phyloP scores from a whole-genome alignment of 2,113 vertebrate species.

The Pseudorasbora parva region DNA sequence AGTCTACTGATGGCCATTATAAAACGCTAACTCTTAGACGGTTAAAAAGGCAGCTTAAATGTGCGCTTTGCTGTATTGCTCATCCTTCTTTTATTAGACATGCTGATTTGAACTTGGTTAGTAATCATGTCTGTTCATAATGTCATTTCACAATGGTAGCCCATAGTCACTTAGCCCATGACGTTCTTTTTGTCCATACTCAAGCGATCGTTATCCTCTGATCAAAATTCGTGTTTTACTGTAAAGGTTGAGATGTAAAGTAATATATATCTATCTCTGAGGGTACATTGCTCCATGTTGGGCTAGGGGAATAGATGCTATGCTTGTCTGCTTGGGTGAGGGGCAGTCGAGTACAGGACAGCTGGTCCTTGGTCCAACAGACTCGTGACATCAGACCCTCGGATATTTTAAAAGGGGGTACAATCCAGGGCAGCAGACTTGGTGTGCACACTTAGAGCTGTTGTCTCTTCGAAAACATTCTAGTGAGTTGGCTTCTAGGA shows the following conservation, averaged over 20 bases:
- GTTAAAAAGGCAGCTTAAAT: background rate
- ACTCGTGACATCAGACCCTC: slow-evolving; percentile 81
- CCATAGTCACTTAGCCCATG: background rate
- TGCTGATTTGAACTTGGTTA: background rate
- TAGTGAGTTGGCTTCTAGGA: background rate
- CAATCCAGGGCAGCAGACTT: slow-evolving; percentile 83
- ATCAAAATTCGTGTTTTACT: background rate
- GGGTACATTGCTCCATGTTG: slow-evolving; percentile 60
- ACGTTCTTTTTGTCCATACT: background rate
- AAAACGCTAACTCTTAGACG: background rate
- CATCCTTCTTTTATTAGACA: background rate
- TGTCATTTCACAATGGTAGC: slow-evolving; percentile 1
- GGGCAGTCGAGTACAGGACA: slow-evolving; percentile 63
- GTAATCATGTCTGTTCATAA: background rate
- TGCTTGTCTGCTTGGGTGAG: slow-evolving; percentile 56
- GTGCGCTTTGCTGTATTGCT: background rate
- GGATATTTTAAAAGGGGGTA: slow-evolving; percentile 89
- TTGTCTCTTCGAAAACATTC: slow-evolving; percentile 49
- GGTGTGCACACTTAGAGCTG: slow-evolving; percentile 68
- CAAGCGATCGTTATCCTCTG: background rate
- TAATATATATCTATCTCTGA: slow-evolving; percentile 57
- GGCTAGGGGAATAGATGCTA: slow-evolving; percentile 69
- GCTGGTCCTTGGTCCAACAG: slow-evolving; percentile 87
- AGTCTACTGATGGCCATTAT: background rate
- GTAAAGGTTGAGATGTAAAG: slow-evolving; percentile 42